Conservation (phyloP, 2,113 vertebrate species). For the Sapajus apella region DNA sequence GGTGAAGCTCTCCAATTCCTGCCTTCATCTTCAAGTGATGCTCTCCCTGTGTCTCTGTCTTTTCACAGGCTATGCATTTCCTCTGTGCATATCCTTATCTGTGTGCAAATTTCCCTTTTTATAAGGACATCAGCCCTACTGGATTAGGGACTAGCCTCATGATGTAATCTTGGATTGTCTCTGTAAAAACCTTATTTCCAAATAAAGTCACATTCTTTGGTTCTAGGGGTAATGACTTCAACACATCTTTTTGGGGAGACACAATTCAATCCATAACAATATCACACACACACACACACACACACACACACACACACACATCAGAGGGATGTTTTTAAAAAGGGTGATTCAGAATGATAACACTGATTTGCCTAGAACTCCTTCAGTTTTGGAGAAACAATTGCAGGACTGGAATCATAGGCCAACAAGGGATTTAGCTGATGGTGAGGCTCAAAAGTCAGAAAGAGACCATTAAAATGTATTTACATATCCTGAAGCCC, state of each 20-base stretch:
- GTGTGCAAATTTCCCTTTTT: neutral
- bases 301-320: too few relatives aligned
- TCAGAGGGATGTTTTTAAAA: neutral
- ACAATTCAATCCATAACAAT: neutral
- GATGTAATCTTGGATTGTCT: neutral
- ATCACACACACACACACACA: neutral
- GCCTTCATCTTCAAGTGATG: neutral
- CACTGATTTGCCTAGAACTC: neutral
- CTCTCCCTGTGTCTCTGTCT: neutral
- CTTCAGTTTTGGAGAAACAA: neutral
- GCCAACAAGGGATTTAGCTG: neutral
- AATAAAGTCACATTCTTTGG: neutral
- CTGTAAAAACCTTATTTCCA: neutral
- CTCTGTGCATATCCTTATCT: neutral
- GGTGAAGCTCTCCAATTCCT: neutral
- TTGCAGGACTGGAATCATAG: neutral
- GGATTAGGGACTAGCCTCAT: neutral
- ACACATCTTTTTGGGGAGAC: neutral
- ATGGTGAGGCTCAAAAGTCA: neutral
- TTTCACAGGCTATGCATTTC: neutral
- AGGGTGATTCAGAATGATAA: neutral
- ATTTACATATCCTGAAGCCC: neutral
- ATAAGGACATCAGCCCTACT: neutral
- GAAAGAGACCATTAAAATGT: neutral
- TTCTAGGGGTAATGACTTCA: neutral